A percentile compares a stretch with the other conserved stretches of the same genome.
These are phyloP conservation scores for Cyprinella venusta DNA, from an alignment of 2,797 vertebrate species.

Conservation along the genomic window DNA sequence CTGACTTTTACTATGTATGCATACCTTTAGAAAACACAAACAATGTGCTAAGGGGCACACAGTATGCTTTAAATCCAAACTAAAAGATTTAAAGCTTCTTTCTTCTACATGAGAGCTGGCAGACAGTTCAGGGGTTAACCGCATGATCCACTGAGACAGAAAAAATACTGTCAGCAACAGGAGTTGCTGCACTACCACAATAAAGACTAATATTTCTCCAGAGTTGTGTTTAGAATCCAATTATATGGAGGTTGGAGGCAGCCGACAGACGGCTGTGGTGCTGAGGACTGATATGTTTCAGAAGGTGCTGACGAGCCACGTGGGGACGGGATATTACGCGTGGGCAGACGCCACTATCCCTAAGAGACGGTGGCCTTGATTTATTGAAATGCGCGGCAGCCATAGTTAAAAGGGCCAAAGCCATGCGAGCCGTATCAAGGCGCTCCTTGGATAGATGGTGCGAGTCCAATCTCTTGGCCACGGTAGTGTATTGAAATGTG, in stretches of 20 bases:
- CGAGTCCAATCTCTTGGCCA: slow-evolving; percentile 45
- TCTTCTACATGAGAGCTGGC: slow-evolving; percentile 30
- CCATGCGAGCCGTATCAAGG: slow-evolving; percentile 17
- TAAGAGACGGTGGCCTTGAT: slow-evolving; percentile 50
- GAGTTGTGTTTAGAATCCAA: slow-evolving; percentile 68
- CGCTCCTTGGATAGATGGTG: slow-evolving; percentile 26
- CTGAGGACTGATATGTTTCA: slow-evolving; percentile 66
- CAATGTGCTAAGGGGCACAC: not conserved
- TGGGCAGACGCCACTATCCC: slow-evolving; percentile 49
- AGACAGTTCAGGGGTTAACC: slow-evolving; percentile 48
- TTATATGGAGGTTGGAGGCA: slow-evolving; percentile 57
- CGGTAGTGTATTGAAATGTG: slow-evolving; percentile 35
- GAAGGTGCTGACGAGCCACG: slow-evolving; percentile 60
- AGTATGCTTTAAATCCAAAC: not conserved
- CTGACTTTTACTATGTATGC: not conserved
- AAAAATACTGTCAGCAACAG: slow-evolving; percentile 56
- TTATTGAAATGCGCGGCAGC: slow-evolving; percentile 57
- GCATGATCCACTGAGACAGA: slow-evolving; percentile 45
- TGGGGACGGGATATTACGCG: slow-evolving; percentile 56
- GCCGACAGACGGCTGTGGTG: slow-evolving; percentile 52
- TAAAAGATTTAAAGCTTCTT: slow-evolving; percentile 35
- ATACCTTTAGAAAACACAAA: not conserved
- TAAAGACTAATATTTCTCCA: slow-evolving; percentile 65
- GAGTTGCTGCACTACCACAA: slow-evolving; percentile 57
- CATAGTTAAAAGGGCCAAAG: slow-evolving; percentile 42